Conservation (phyloP, 2,888 invertebrate species). For the Eristalis tenax region DNA sequence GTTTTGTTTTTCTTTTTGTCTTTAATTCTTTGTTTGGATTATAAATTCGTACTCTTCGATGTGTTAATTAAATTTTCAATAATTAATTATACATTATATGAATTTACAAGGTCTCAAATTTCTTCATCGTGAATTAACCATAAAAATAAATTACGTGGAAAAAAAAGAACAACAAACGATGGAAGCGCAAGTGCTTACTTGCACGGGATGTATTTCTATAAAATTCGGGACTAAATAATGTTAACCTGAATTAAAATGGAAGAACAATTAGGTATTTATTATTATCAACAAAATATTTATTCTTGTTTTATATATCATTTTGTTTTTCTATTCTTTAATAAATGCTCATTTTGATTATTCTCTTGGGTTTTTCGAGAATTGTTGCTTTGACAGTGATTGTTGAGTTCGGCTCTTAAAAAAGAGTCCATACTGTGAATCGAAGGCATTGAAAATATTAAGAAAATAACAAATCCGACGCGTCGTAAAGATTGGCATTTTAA, state of each 20-base stretch:
- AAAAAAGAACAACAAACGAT: conserved; percentile 25
- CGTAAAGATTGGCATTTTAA: too few relatives aligned
- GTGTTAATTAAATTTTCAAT: conserved; percentile 68
- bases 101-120: conserved; percentile 54
- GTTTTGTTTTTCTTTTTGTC: neutral
- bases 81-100: conserved; percentile 52
- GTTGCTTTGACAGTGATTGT: neutral
- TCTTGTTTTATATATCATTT: neutral
- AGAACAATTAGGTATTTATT: conserved; percentile 65
- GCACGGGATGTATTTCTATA: conserved; percentile 35
- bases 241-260: conserved; percentile 68
- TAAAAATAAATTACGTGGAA: neutral
- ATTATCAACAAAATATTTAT: conserved; percentile 45
- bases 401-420: neutral
- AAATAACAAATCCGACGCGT: too few relatives aligned
- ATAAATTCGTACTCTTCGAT: conserved; percentile 73
- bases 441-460: too few relatives aligned
- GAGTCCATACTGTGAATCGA: too few relatives aligned
- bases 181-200: conserved; percentile 15
- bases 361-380: neutral
- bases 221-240: conserved; percentile 54
- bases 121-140: neutral
- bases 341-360: neutral
- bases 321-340: conserved; percentile 1
- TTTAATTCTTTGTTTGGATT: conserved; percentile 56